These are phyloP conservation scores for Schizothorax lantsangensis DNA, from an alignment of 2,797 vertebrate genomes.

Conservation along the genomic window DNA sequence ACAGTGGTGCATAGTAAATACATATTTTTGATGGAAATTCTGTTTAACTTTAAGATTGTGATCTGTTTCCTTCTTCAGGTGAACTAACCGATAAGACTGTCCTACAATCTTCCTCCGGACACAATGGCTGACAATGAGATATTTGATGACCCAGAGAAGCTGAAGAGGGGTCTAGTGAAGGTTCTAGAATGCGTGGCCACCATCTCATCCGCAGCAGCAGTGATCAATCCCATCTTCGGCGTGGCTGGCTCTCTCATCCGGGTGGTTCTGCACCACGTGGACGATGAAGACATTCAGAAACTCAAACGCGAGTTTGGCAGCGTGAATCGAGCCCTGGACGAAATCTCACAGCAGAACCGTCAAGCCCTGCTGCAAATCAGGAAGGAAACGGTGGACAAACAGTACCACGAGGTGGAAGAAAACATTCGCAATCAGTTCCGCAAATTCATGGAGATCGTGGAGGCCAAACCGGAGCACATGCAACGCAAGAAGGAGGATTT, in stretches of 20 bases:
- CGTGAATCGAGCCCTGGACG: conserved; percentile 72
- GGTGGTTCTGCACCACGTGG: conserved; percentile 80
- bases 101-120: background rate
- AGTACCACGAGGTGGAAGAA: conserved; percentile 77
- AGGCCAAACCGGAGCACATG: conserved; percentile 67
- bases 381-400: conserved; percentile 79
- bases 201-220: conserved; percentile 81
- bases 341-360: conserved; percentile 75
- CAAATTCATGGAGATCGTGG: conserved; percentile 81
- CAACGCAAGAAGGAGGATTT: conserved; percentile 75
- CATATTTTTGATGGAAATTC: background rate
- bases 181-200: conserved; percentile 77
- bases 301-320: conserved; percentile 79
- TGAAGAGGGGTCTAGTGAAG: conserved; percentile 75
- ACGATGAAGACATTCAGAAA: conserved; percentile 80
- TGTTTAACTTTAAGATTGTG: background rate
- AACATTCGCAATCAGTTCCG: conserved; percentile 83
- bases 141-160: conserved; percentile 51
- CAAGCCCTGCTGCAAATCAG: conserved; percentile 75
- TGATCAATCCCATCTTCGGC: conserved; percentile 83
- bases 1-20: background rate
- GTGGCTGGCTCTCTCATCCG: conserved; percentile 80
- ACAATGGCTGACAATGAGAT: conserved; percentile 61
- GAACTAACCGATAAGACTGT: background rate
- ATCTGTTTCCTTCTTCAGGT: conserved; percentile 24